Conservation (phyloP, 1,140 invertebrate species). For the Diploscapter pachys region DNA sequence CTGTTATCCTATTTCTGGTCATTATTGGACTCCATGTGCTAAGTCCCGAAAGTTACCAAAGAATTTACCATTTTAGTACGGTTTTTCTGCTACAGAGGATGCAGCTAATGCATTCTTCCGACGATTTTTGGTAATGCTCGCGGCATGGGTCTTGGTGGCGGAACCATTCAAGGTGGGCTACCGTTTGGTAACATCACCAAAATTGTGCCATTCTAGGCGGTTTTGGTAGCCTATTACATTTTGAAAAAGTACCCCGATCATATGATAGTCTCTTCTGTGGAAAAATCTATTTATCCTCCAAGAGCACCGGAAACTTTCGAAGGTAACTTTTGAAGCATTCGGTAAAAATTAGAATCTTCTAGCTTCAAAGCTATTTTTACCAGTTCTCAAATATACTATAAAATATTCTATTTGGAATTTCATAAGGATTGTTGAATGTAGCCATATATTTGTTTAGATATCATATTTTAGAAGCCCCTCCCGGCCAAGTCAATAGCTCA, state of each 20-base stretch:
- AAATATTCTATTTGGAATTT: constrained; percentile 4
- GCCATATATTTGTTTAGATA: neutral
- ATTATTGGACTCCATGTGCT: neutral
- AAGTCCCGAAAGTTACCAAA: neutral
- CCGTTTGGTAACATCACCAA: too few relatives aligned
- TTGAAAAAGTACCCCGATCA: constrained; percentile 13
- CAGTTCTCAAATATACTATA: neutral
- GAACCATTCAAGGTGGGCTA: constrained; percentile 29
- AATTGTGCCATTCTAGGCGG: neutral
- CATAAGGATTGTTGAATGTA: neutral
- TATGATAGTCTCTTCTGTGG: constrained; percentile 14
- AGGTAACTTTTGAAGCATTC: constrained; percentile 14
- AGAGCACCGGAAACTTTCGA: constrained; percentile 50
- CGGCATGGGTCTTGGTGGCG: constrained; percentile 26
- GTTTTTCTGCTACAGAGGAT: constrained; percentile 21
- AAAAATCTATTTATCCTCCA: constrained; percentile 45
- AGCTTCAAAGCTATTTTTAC: too few relatives aligned
- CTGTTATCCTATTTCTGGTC: neutral
- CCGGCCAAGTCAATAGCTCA: constrained; percentile 15
- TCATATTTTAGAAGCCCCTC: constrained; percentile 17
- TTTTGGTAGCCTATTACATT: constrained; percentile 21
- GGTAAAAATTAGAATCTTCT: neutral
- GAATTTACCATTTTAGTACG: neutral
- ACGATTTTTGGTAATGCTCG: constrained; percentile 26
- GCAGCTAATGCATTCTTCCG: constrained; percentile 24